phyloP scores from a whole-genome alignment of 2,888 invertebrate genomes.

The Lepas anatifera region DNA sequence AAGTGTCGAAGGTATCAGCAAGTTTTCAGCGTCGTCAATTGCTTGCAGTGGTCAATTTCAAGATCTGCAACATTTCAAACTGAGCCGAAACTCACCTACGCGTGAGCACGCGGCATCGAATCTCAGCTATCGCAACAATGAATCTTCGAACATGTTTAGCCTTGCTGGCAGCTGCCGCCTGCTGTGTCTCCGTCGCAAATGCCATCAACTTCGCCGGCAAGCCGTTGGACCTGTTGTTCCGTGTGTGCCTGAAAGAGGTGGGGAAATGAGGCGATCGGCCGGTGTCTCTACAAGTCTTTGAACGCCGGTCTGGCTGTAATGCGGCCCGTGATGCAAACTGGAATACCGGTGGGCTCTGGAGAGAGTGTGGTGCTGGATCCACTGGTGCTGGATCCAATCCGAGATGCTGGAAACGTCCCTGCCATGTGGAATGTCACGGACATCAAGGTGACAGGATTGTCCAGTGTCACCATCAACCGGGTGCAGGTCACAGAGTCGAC shows the following conservation, averaged over 20 bases:
- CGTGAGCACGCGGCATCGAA: no score
- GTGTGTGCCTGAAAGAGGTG: neutral
- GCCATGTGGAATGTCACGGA: neutral
- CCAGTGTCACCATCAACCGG: neutral
- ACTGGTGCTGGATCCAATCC: neutral
- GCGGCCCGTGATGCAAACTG: neutral
- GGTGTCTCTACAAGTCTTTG: neutral
- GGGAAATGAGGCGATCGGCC: neutral
- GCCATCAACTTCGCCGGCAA: neutral
- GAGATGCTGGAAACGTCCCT: neutral
- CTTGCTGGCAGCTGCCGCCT: neutral
- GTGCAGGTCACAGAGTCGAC: neutral
- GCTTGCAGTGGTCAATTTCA: no score
- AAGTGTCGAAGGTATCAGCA: no score
- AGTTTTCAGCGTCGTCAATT: no score
- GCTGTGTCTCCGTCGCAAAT: neutral
- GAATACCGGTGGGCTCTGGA: neutral
- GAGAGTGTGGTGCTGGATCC: neutral
- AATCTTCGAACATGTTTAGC: no score
- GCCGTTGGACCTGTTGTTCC: neutral
- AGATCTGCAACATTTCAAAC: no score
- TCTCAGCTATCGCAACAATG: no score
- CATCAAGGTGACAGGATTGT: neutral
- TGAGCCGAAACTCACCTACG: no score
- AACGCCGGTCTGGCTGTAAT: neutral